Conservation (phyloP, 2,797 vertebrate genomes). For the Sparidentex hasta region DNA sequence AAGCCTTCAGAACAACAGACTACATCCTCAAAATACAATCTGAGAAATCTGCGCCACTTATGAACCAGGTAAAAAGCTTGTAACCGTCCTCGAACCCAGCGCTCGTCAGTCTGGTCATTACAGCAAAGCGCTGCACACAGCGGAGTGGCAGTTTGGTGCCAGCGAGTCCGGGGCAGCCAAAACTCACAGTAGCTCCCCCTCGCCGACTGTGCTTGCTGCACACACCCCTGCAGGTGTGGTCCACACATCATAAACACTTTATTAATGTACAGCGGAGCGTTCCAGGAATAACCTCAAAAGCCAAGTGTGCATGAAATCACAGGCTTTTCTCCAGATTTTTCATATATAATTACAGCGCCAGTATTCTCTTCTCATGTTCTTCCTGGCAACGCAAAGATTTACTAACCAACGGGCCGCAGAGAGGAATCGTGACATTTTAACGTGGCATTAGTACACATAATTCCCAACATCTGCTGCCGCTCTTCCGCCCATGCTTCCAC, state of each 20-base stretch:
- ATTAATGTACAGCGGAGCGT: constrained; percentile 58
- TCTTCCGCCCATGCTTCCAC: background rate
- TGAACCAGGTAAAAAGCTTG: constrained; percentile 4
- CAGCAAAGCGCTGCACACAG: constrained; percentile 40
- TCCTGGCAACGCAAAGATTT: constrained; percentile 31
- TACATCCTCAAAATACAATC: background rate
- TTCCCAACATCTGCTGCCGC: constrained; percentile 19
- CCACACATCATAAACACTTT: constrained; percentile 78
- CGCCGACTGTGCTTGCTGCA: constrained; percentile 29
- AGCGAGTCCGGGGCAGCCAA: constrained; percentile 55
- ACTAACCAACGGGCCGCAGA: constrained; percentile 29
- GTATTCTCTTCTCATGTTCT: constrained; percentile 40
- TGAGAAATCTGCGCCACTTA: constrained; percentile 10
- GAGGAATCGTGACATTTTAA: constrained; percentile 32
- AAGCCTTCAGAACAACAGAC: background rate
- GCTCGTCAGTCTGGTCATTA: constrained; percentile 21
- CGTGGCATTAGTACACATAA: constrained; percentile 10
- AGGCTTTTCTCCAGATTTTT: constrained; percentile 49
- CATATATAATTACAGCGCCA: constrained; percentile 49
- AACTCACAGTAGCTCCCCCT: constrained; percentile 54
- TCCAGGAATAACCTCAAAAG: constrained; percentile 73
- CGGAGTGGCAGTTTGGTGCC: constrained; percentile 48
- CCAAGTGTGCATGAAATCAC: constrained; percentile 67
- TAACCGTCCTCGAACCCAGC: constrained; percentile 15
- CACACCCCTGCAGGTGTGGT: constrained; percentile 74